These are phyloP conservation scores for Myotis brandtii DNA, from an alignment of 2,113 vertebrate genomes.

Conservation along the genomic window DNA sequence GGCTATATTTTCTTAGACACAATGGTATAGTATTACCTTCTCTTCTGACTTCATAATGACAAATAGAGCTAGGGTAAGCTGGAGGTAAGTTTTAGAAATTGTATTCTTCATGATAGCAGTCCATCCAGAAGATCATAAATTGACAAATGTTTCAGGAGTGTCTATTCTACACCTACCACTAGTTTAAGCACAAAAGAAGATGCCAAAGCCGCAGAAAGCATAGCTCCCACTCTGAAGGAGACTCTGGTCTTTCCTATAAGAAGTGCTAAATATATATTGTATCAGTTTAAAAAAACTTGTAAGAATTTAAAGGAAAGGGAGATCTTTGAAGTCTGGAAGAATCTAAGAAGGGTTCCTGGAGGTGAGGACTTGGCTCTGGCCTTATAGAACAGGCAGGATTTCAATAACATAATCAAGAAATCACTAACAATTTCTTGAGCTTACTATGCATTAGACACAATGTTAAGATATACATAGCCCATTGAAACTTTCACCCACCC, in stretches of 20 bases:
- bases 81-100: background rate
- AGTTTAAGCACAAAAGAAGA: background rate
- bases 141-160: background rate
- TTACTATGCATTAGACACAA: background rate
- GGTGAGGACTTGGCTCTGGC: background rate
- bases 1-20: background rate
- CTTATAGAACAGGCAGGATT: background rate
- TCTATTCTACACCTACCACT: background rate
- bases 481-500: background rate
- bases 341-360: background rate
- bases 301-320: conserved; percentile 23
- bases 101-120: background rate
- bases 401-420: background rate
- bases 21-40: background rate
- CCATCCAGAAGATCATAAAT: background rate
- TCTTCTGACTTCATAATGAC: background rate
- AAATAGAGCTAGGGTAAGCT: background rate
- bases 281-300: background rate
- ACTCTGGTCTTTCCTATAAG: background rate
- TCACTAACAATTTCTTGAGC: background rate
- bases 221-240: background rate
- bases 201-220: background rate
- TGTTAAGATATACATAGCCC: background rate
- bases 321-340: conserved; percentile 22
- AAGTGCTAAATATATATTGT: background rate